A percentile compares a stretch with the other conserved stretches of the same genome.
Conservation (phyloP, 2,113 vertebrate species). For the Girardinichthys multiradiatus region DNA sequence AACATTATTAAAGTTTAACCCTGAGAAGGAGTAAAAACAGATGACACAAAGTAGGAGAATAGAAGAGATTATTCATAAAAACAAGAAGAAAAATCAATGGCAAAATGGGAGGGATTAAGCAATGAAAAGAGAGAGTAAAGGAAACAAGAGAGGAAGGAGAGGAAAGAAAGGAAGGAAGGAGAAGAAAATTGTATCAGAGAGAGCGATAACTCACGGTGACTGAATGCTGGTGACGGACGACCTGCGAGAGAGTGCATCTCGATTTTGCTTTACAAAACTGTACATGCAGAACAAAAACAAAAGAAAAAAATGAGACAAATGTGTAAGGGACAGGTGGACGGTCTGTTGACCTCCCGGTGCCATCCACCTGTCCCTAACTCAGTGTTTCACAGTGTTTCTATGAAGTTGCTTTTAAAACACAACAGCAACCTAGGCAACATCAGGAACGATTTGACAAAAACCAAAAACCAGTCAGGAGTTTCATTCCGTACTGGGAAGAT, state of each 20-base stretch:
- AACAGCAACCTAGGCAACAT: constrained; percentile 35
- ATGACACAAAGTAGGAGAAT: neutral
- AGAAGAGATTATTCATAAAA: neutral
- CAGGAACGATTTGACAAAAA: constrained; percentile 23
- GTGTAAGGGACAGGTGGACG: constrained; percentile 52
- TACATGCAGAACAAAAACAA: constrained; percentile 91
- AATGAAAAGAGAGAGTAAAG: neutral
- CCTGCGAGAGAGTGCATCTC: constrained; percentile 96
- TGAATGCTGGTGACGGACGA: constrained; percentile 99
- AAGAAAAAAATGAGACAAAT: constrained; percentile 85
- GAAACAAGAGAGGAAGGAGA: neutral
- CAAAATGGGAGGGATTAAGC: neutral
- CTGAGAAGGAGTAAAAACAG: constrained; percentile 4
- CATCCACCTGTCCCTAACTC: constrained; percentile 14
- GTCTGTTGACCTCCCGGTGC: constrained; percentile 43
- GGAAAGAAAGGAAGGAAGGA: constrained; percentile 14
- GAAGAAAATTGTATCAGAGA: constrained; percentile 74
- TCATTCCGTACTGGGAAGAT: constrained; percentile 47
- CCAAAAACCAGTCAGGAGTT: constrained; percentile 45
- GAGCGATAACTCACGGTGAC: constrained; percentile 87
- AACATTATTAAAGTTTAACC: constrained; percentile 7
- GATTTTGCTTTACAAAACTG: constrained; percentile 99
- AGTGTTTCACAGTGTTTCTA: constrained; percentile 48
- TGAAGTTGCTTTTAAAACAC: constrained; percentile 54
- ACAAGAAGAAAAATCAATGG: neutral